Base-by-base conservation (phyloP, 2,113 vertebrate genomes). In the Bagarius yarrelli region DNA sequence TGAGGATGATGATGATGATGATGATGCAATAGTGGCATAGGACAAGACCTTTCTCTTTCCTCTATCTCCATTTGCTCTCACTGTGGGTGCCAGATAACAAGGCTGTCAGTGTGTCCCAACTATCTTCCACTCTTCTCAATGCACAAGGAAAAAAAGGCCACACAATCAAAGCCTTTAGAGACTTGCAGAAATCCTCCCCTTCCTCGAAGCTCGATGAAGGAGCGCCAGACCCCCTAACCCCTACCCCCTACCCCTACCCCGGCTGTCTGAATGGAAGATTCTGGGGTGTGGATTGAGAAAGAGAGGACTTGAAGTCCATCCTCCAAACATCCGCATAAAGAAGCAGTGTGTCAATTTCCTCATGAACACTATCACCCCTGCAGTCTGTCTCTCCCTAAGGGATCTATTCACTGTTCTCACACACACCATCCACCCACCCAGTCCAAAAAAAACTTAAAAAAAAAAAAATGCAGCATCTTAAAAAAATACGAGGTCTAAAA, bases 81-180 rank as follows among this genome's bases (percentile, higher is more conserved):
- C 73, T 57, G 40, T 50, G 78, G 81, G 79, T 78, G 78, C 81
- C 85, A 72, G 81, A 76, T 87, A 89, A 89, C 88, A 88, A 89
- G 84, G 84, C 86, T 19, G 89, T 89, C 92, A 93, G 92, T 89
- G 88, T 94, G 91, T 93, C 92, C 90, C 86, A 87, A 87, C 81
- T 85, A 87, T 91, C 85, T 83, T 86, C 81, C 83, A 71, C 84
- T 83, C 84, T 87, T 89, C 83, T 78, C 85, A 90, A 89, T 85
- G 85, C 90, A 90, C 84, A 83, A 87, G 78, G 81, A 86, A 89
- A 91, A 88, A 91, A 90, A 88, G 88, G 89, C 86, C 89, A 92
- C 91, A 94, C 93, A 94, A 92, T 93, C 87, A 76, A 88, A 88
- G 93, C 91, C 89, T 93, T 92, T 90, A 94, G 90, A 92, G 88